These are phyloP conservation scores for Terrapene triunguis DNA, from an alignment of 2,113 vertebrate genomes.

Conservation along the genomic window DNA sequence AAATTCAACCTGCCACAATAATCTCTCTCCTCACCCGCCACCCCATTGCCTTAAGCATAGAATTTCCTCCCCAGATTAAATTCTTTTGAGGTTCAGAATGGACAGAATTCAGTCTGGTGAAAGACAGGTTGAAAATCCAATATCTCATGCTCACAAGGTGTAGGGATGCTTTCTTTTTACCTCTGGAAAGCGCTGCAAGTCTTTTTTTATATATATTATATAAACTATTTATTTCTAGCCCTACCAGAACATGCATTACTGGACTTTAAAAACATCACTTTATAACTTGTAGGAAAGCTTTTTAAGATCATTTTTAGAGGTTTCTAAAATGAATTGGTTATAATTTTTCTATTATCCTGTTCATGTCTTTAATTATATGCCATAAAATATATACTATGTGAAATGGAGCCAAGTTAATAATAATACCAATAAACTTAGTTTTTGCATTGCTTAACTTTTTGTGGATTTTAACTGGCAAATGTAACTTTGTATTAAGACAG, in stretches of 20 bases:
- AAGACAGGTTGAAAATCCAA: neutral
- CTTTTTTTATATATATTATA: neutral
- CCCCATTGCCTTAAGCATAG: neutral
- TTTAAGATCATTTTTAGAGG: neutral
- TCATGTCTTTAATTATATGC: neutral
- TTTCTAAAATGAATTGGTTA: neutral
- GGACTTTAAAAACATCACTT: neutral
- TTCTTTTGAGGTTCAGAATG: neutral
- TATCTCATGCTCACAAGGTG: neutral
- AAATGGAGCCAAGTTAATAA: conserved; percentile 7
- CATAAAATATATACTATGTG: neutral
- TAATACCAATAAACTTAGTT: neutral
- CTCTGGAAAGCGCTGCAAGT: neutral
- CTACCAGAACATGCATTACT: neutral
- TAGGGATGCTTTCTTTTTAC: neutral
- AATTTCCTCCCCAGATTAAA: neutral
- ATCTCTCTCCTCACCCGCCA: neutral
- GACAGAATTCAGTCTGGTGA: neutral
- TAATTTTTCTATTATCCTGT: neutral
- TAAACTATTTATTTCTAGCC: neutral
- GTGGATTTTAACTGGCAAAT: conserved; percentile 3
- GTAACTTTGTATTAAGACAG: neutral
- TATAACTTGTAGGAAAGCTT: neutral
- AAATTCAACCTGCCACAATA: neutral
- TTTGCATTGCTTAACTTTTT: neutral